Base-by-base conservation (phyloP, 2,888 invertebrate genomes). In the Tetanocera ferruginea region DNA sequence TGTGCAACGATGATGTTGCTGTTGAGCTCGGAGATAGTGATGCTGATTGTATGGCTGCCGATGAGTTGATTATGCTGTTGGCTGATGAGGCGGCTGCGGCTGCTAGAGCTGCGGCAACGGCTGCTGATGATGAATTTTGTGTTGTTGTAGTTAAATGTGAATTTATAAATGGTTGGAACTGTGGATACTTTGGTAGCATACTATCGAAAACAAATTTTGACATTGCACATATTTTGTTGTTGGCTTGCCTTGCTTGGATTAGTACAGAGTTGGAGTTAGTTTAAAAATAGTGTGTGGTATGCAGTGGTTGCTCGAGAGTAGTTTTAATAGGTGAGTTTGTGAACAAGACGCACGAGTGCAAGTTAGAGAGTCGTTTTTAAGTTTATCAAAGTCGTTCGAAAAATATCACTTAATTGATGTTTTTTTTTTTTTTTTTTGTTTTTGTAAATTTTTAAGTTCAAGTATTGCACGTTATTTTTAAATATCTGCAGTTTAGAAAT, bases 161-260 rank as follows among this genome's bases (percentile, higher is more conserved):
- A 89, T 89, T 90, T 83, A 90, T 89, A 88, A 90, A 90, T 88
- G 90, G 90, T 90, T 93, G 93, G 91, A 93, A 93, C 90, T 94
- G 90, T 90, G 92, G 96, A 92, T 97, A 97, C 93, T 97, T 97
- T 88, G 97, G 97, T 92, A 97, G 95, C 96, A 97, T 97, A 93
- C 96, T 96, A 95, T 97, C 97, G 93, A 97, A 95, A 93, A 96
- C 96, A 93, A 97, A 97, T 94, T 97, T 97, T 93, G 96, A 96
- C 97, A 97, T 97, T 93, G 94, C 94, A 92, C 92, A 90, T 90
- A 88, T 84, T 85, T 88, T 86, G 84, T 85, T 83, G 83, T 72
- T 84, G 64, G 60, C 55, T 76, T 69, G 37, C 72, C 57, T 78
- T 25, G 64, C 28, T 43, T 23, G 51, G 51, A 66, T 75, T 64